Base-by-base conservation (phyloP, 2,113 vertebrate species). In the Sapayoa aenigma region DNA sequence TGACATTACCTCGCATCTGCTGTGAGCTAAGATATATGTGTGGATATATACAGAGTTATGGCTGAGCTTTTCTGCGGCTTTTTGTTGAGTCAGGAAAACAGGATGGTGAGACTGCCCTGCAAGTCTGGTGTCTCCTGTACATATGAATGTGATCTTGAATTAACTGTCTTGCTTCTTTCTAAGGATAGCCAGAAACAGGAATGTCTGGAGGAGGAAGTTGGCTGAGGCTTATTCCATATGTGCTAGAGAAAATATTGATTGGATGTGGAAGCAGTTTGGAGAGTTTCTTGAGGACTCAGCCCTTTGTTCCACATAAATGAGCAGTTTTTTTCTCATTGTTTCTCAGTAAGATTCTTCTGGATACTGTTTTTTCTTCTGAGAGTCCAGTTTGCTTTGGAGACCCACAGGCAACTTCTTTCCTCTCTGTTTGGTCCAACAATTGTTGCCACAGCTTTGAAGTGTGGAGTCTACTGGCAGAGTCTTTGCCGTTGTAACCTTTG, bases 221-320 rank as follows among this genome's bases (percentile, higher is more conserved):
- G 95, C 94, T 72, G 60, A 78, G 56, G 56, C 31, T 90, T 37
- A 20, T 93, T 88, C 92, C 93, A 74, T 95, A 93, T 95, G 94
- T 72, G 85, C 68, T 72, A 92, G 84, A 89, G 93, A 95, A 97
- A 97, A 94, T 84, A 96, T 87, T 96, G 90, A 86, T 84, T 85
- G 92, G 85, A 83, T 92, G 52, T 74, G 39, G 85, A 96, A 88
- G 90, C 63, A 88, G 37, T 90, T 93, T 92, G 72, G 79, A 96
- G 73, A 84, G 85, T 85, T 93, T 66, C 93, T 94, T 93, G 79
- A 93, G 91, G 90, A 71, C 56, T 86, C 6, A 0, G 56, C 80
- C 91, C 94, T 95, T 96, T 96, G 87, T 97, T 95, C 68, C 56
- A n/a, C 42, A 78, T 52, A 81, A 93, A 84, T n/a, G 59, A 90